Evolutionary conservation across 2,797 vertebrate genomes (phyloP), one percentile per base, ranked within the genome.

Genomic region (Schizopygopsis malacanthus): DNA sequence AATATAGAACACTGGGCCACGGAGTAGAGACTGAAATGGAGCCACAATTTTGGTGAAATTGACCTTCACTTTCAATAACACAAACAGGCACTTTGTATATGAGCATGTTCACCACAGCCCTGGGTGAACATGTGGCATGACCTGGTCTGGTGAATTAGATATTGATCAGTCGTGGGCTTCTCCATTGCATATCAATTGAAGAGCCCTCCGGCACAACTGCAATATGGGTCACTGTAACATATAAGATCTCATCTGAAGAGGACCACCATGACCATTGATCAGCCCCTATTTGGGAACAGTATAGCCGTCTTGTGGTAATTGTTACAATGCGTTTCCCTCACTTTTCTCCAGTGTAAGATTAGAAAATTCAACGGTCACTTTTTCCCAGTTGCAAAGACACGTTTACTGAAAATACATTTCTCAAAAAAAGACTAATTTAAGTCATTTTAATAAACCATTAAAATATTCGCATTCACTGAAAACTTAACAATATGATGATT

Each of bases 141-240:
- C 82, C 69, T 86, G 86, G 0, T 73, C 54, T 69, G 78, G 84
- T 83, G 82, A 85, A 92, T 93, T 91, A 91, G 92, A 91, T 91
- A 87, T 22, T 83, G 90, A 93, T 93, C 87, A 90, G 83, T 86
- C 88, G 89, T 88, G 79, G 80, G 87, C 90, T 85, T 90, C 70
- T 86, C 88, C 87, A 78, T 47, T 87, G 76, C 78, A 33, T 73
- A 70, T 83, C 79, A 43, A 37, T 5, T 41, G 28, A 87, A 85
- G 8, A 65, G 54, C 63, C 83, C 73, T 47, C 7, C 56, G 82
- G 87, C 82, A 47, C 33, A 54, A 15, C 50, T 77, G 13, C 77
- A 61, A 69, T 84, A 25, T 85, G 22, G 80, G 80, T 83, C 81
- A 76, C 22, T 37, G 75, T 86, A 77, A 61, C 84, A 79, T 6